These are phyloP conservation scores for Ormyrus rosae DNA, from an alignment of 2,888 invertebrate genomes.

Conservation along the genomic window DNA sequence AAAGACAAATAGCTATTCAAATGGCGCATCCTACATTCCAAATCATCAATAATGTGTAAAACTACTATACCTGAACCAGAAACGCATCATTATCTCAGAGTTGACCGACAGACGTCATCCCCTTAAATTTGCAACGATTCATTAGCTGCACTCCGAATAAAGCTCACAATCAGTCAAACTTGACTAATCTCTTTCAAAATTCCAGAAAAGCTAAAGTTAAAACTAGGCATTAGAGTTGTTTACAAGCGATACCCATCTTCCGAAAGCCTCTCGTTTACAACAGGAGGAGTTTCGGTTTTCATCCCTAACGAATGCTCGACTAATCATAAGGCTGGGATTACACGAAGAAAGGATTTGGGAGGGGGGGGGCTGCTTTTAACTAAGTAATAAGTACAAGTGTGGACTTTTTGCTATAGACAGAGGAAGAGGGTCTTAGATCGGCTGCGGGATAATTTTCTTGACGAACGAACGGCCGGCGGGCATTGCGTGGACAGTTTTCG, in stretches of 20 bases:
- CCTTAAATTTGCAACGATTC: background rate
- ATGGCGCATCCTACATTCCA: too few species aligned
- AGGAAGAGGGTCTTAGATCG: constrained; percentile 21
- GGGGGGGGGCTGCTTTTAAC: constrained; percentile 9
- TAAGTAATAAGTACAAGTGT: constrained; percentile 5
- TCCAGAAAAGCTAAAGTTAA: background rate
- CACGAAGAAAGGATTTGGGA: constrained; percentile 13
- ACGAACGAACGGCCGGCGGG: constrained; percentile 1
- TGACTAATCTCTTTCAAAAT: background rate
- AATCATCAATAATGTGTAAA: too few species aligned
- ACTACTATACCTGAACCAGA: too few species aligned
- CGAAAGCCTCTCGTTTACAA: constrained; percentile 17
- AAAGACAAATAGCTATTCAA: too few species aligned
- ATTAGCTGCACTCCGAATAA: background rate
- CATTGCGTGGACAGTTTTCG: constrained; percentile 20
- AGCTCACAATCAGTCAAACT: too few species aligned
- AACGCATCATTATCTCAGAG: too few species aligned
- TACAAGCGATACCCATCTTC: constrained; percentile 10
- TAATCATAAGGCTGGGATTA: constrained; percentile 36
- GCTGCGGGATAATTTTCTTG: constrained; percentile 10
- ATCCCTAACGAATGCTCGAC: constrained; percentile 25
- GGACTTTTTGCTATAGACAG: background rate
- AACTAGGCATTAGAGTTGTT: background rate
- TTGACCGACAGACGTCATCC: too few species aligned
- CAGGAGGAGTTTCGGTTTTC: constrained; percentile 7